phyloP scores from a whole-genome alignment of 2,888 invertebrate genomes.

The Synergus itoensis region DNA sequence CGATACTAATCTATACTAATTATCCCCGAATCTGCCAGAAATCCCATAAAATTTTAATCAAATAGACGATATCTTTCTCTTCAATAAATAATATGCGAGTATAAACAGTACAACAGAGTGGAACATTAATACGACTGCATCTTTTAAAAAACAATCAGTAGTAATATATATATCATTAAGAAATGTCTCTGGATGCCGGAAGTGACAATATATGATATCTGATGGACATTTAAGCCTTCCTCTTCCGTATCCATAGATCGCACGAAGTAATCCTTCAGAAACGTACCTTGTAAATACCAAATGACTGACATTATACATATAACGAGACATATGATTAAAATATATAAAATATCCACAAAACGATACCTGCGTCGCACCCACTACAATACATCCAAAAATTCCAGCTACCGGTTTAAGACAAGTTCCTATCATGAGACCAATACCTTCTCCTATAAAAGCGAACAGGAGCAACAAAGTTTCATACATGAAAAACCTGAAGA shows the following conservation, averaged over 20 bases:
- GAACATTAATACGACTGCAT: constrained; percentile 82
- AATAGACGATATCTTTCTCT: constrained; percentile 74
- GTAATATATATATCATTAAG: constrained; percentile 85
- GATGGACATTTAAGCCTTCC: constrained; percentile 85
- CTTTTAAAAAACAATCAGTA: constrained; percentile 84
- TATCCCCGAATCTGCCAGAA: neutral
- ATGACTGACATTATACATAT: constrained; percentile 87
- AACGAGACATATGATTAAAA: constrained; percentile 88
- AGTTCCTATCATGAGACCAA: constrained; percentile 92
- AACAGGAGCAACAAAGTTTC: constrained; percentile 84
- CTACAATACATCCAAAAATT: constrained; percentile 93
- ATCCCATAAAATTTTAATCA: neutral
- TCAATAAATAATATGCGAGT: constrained; percentile 85
- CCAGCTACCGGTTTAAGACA: constrained; percentile 90
- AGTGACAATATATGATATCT: constrained; percentile 84
- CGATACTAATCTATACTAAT: neutral
- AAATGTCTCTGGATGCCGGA: constrained; percentile 84
- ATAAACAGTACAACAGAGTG: constrained; percentile 83
- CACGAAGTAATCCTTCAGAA: constrained; percentile 87
- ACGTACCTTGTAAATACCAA: constrained; percentile 89
- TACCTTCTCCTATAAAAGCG: constrained; percentile 89
- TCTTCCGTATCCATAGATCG: constrained; percentile 88
- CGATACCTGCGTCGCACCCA: constrained; percentile 87
- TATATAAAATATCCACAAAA: constrained; percentile 93
- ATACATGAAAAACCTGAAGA: constrained; percentile 88